Base-by-base conservation (phyloP, 2,888 invertebrate species). In the Crocallis elinguaria region DNA sequence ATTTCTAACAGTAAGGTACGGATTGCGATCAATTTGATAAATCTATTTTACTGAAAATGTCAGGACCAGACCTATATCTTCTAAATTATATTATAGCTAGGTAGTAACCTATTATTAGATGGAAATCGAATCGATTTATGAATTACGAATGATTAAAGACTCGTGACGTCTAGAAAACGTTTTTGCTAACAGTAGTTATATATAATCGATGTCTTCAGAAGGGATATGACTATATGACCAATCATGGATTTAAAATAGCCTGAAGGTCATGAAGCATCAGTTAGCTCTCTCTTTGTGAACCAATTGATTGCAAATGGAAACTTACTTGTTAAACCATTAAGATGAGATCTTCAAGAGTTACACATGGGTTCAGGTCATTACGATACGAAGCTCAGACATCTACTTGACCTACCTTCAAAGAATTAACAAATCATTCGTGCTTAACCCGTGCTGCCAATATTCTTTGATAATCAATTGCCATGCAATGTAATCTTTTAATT, bases 201-300 rank as follows among this genome's bases (percentile, higher is more conserved):
- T n/a, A 41, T 54, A 64, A 56, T 64, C 46, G 62, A 6, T 9
- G 56, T 45, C 43, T 59, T 59, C 51, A 66, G 71, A 64, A 66
- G 64, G 77, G 77, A 77, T 72, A 71, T 67, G 37, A 64, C 33
- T 68, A 77, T 72, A 71, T 67, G 37, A 64, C 33, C 69, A 59
- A 75, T 77, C 73, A 66, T 46, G 45, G 63, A 50, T 43, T 50
- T 62, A 58, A 65, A 69, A 71, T 73, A 73, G 67, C 56, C 44
- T 46, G 33, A 53, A 49, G 57, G 45, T 43, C 30, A 5, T 4
- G 17, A 3, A 4, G 11, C 3, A 2, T 21, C 6, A 11, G 25
- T 4, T 17, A 27, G 8, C 16, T n/a, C 23, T 4, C 25, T 38
- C 21, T 39, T 41, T 41, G 32, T 37, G 13, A 12, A n/a, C 23